These are phyloP conservation scores for Suillia variegata DNA, from an alignment of 2,888 invertebrate species.

Conservation along the genomic window DNA sequence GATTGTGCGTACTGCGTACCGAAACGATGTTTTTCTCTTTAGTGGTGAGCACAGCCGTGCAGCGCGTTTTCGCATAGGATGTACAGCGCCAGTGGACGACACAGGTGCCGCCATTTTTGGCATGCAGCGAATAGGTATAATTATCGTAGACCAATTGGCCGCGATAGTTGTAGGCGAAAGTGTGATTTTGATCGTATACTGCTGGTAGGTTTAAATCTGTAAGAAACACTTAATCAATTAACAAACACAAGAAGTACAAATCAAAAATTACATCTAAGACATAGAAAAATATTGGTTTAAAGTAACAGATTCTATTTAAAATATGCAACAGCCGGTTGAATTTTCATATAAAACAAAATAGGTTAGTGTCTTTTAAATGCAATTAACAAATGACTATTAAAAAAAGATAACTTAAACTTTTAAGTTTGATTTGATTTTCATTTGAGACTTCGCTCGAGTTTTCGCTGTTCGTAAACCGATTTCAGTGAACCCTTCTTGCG, in stretches of 20 bases:
- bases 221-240: constrained; percentile 16
- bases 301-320: too few species aligned
- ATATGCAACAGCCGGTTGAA: too few species aligned
- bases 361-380: too few species aligned
- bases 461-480: constrained; percentile 42
- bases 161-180: constrained; percentile 52
- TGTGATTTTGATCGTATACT: neutral
- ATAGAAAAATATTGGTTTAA: too few species aligned
- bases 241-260: neutral
- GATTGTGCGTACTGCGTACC: constrained; percentile 50
- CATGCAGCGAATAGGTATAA: constrained; percentile 45
- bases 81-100: constrained; percentile 55
- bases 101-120: constrained; percentile 41
- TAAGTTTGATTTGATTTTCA: too few species aligned
- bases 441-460: constrained; percentile 34
- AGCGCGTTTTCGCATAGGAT: constrained; percentile 45
- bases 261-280: too few species aligned
- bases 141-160: constrained; percentile 54
- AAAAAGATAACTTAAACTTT: too few species aligned
- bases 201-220: neutral
- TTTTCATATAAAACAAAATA: too few species aligned
- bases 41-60: constrained; percentile 50
- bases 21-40: constrained; percentile 43
- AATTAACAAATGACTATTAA: too few species aligned
- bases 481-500: constrained; percentile 52